phyloP scores from a whole-genome alignment of 1,140 invertebrate genomes.

The Lethrus apterus region DNA sequence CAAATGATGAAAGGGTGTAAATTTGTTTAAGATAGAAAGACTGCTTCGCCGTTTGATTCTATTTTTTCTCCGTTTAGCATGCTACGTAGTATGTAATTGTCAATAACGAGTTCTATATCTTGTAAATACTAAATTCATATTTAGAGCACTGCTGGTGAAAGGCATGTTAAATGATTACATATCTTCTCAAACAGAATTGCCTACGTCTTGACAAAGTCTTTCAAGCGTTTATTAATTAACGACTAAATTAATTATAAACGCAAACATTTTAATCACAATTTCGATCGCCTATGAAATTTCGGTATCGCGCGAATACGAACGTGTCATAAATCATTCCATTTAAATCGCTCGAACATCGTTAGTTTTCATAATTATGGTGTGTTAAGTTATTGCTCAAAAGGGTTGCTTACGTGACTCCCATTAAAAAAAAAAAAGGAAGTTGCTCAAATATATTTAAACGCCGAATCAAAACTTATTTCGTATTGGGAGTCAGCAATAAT shows the following conservation, averaged over 20 bases:
- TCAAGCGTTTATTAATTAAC: too few species aligned
- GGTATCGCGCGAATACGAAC: neutral
- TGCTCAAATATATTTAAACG: slow-evolving; percentile 25
- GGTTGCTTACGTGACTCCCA: slow-evolving; percentile 4
- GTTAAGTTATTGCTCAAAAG: slow-evolving; percentile 10
- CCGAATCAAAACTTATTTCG: slow-evolving; percentile 7
- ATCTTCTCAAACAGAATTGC: too few species aligned
- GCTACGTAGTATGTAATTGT: slow-evolving; percentile 23
- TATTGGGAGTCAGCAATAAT: neutral
- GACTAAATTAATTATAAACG: slow-evolving; percentile 4
- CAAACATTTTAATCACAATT: neutral
- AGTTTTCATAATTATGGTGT: neutral
- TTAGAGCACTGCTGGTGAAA: slow-evolving; percentile 20
- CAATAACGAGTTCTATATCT: slow-evolving; percentile 22
- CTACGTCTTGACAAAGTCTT: too few species aligned
- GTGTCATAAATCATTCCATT: neutral
- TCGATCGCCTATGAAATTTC: neutral
- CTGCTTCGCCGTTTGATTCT: slow-evolving; percentile 14
- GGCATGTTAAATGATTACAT: slow-evolving; percentile 9
- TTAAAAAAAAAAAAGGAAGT: slow-evolving; percentile 23
- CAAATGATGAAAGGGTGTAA: neutral
- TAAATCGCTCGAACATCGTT: neutral
- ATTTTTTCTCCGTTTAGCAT: slow-evolving; percentile 21
- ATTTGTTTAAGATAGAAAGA: neutral
- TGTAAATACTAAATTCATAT: slow-evolving; percentile 24